A percentile compares a stretch with the other conserved stretches of the same genome.
Conservation (phyloP, 23 tunicate species). For the Aplidium turbinatum region DNA sequence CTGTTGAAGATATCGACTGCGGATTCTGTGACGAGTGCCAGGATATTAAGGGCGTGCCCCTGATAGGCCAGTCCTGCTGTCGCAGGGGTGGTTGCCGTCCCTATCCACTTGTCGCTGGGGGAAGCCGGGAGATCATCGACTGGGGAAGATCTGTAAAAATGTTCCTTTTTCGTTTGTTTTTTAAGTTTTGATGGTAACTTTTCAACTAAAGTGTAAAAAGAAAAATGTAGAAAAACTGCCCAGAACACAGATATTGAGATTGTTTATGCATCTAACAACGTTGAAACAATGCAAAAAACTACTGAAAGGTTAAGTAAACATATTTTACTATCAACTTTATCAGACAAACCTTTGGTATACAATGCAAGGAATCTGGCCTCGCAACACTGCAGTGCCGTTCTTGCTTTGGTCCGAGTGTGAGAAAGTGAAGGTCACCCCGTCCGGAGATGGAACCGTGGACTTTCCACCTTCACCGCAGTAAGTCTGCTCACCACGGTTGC, state of each 20-base stretch:
- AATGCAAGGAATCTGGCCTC: conserved; percentile 59
- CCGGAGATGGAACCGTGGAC: conserved; percentile 24
- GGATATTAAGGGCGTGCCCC: conserved; percentile 63
- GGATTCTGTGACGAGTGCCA: conserved; percentile 57
- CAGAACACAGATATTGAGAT: too few relatives aligned
- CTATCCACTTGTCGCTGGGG: conserved; percentile 70
- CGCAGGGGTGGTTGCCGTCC: conserved; percentile 65
- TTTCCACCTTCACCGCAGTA: conserved; percentile 57
- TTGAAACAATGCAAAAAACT: too few relatives aligned
- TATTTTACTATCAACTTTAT: too few relatives aligned
- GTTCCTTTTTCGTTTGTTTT: not conserved
- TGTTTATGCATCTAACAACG: too few relatives aligned
- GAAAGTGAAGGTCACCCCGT: conserved; percentile 54
- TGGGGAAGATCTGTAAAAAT: conserved; percentile 17
- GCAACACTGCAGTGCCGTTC: conserved; percentile 44
- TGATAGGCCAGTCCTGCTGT: conserved; percentile 55
- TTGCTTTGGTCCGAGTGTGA: conserved; percentile 44
- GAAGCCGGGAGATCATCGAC: conserved; percentile 60
- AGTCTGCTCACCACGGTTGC: conserved; percentile 56
- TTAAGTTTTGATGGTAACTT: not conserved
- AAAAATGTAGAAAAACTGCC: not conserved
- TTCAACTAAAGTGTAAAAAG: not conserved
- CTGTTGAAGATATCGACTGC: conserved; percentile 48
- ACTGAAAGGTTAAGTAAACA: too few relatives aligned
- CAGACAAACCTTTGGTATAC: conserved; percentile 52